phyloP scores from a whole-genome alignment of 2,888 invertebrate genomes.

The Nomada goodeniana region DNA sequence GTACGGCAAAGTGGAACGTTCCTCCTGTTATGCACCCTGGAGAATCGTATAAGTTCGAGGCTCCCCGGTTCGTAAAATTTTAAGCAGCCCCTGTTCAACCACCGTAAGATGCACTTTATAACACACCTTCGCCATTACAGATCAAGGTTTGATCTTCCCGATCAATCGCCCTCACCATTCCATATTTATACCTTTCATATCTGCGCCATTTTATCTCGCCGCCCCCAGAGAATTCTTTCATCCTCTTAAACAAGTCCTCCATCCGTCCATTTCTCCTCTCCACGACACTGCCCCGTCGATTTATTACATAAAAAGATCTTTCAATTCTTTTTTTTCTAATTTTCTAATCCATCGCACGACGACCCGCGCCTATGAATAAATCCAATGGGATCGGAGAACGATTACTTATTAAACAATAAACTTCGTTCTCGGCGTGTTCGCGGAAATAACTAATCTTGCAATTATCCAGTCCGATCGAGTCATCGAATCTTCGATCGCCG shows the following conservation, averaged over 20 bases:
- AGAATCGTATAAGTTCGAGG: neutral
- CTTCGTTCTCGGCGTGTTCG: too few relatives aligned
- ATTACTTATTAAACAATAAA: neutral
- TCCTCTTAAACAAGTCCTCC: neutral
- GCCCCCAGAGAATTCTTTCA: neutral
- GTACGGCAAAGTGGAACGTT: neutral
- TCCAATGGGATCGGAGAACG: neutral
- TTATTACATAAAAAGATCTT: neutral
- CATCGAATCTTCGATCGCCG: too few relatives aligned
- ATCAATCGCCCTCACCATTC: neutral
- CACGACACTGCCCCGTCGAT: neutral
- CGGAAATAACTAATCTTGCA: too few relatives aligned
- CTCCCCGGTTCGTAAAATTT: constrained; percentile 26
- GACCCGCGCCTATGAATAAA: neutral
- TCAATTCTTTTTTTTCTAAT: neutral
- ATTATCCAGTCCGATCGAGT: too few relatives aligned
- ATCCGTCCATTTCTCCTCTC: neutral
- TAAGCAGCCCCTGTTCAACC: constrained; percentile 2
- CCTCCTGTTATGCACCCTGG: neutral
- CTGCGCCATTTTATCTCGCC: neutral
- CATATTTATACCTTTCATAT: neutral
- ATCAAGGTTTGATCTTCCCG: constrained; percentile 10
- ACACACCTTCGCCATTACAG: neutral
- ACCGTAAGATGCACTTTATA: constrained; percentile 3
- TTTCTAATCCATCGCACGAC: neutral